Evolutionary conservation across 35 echinoderm and acorn worm genomes (phyloP), one percentile per base, ranked within the genome.

Genomic region (Stichopus chloronotus): DNA sequence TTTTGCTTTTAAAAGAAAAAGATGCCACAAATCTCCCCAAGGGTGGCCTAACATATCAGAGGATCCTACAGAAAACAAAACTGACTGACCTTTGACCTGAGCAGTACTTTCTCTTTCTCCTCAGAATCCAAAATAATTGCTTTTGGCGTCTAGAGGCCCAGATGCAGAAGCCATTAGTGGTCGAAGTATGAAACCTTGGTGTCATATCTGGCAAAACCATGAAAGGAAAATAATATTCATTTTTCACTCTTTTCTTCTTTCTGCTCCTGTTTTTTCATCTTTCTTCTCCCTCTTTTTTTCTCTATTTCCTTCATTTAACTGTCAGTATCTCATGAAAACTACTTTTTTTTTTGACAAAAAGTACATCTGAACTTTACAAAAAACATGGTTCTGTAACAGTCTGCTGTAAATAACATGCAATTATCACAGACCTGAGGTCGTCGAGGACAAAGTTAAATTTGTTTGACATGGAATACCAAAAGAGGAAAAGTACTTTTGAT

Each of bases 121-220:
- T 58, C 82, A 57, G 56, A 58, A 85, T 85, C 82, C 82, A 85
- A 56, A 56, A 85, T 85, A 85, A 85, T 85, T 85, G 82, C 82
- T 85, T 85, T 58, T 85, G 82, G 82, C 82, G 56, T 85, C 82
- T 85, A 58, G 5, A 25, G 55, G 22, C 13, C 82, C 82, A 85
- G 55, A 56, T 85, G 82, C 82, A 55, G 82, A 85, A 85, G n/a
- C 24, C 82, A 85, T 85, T 85, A 85, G 55, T 58, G 57, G 56
- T 58, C 54, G 17, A 30, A 10, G 19, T 74, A 85, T 58, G 55
- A 74, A 17, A 23, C 82, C 5, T 5, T 85, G 16, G 82, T 85
- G 82, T 85, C 82, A 58, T 85, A 58, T 23, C 22, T 85, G 21
- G 55, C 82, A 58, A 58, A 55, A 58, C 16, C 55, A 85, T 85